A percentile compares a stretch with the other conserved stretches of the same genome.
These are phyloP conservation scores for Gymnarchus niloticus DNA, from an alignment of 2,113 vertebrate genomes.

Conservation along the genomic window DNA sequence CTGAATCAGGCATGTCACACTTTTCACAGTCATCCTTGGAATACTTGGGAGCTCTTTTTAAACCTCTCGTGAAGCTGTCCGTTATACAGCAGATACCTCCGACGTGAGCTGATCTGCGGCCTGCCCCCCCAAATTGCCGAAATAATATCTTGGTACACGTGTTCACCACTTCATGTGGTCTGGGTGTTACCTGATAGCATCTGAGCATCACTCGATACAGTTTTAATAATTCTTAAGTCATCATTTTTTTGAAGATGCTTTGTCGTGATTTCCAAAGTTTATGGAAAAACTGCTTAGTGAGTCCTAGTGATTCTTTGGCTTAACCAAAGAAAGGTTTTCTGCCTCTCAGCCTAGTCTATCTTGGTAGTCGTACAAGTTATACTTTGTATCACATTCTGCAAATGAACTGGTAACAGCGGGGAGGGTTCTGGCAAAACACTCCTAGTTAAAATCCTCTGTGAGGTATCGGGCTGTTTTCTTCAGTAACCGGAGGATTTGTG, in stretches of 20 bases:
- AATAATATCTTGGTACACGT: background rate
- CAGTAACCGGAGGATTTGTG: slow-evolving; percentile 44
- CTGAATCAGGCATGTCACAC: slow-evolving; percentile 52
- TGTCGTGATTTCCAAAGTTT: background rate
- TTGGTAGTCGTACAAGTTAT: slow-evolving; percentile 34
- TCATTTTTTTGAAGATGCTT: background rate
- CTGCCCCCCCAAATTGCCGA: background rate
- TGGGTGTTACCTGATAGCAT: background rate
- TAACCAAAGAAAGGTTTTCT: slow-evolving; percentile 29
- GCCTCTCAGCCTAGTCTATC: slow-evolving; percentile 23
- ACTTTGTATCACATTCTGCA: slow-evolving; percentile 40
- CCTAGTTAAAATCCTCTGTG: slow-evolving; percentile 25
- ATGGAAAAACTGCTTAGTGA: background rate
- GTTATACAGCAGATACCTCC: background rate
- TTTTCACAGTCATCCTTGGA: background rate
- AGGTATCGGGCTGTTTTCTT: slow-evolving; percentile 43
- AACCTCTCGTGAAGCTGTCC: background rate
- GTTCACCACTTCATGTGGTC: background rate
- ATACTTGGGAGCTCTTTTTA: background rate
- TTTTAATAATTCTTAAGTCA: background rate
- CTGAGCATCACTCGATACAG: background rate
- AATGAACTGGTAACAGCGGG: slow-evolving; percentile 36
- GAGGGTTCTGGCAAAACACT: slow-evolving; percentile 29
- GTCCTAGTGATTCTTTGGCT: background rate
- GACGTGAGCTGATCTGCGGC: background rate